These are phyloP conservation scores for Tetrax tetrax DNA, from an alignment of 2,113 vertebrate species.

Conservation along the genomic window DNA sequence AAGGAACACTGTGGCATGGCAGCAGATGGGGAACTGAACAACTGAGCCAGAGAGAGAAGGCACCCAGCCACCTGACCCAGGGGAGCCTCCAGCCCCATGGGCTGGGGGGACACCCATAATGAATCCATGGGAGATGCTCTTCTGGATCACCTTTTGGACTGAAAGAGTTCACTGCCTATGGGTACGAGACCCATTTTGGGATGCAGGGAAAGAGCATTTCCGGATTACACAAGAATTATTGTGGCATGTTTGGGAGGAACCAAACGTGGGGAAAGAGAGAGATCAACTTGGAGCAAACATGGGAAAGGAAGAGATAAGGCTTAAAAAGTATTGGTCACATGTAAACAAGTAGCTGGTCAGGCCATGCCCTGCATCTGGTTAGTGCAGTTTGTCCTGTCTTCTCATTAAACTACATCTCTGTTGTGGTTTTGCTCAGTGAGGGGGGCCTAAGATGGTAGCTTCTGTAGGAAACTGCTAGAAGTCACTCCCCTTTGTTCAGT, in stretches of 20 bases:
- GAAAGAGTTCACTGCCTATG: not conserved
- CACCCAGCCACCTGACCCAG: not conserved
- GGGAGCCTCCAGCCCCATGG: not conserved
- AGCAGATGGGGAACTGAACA: not conserved
- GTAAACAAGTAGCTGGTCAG: not conserved
- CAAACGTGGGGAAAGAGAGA: not conserved
- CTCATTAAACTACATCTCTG: not conserved
- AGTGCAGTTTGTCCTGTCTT: not conserved
- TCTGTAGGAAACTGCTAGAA: no score
- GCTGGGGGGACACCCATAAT: not conserved
- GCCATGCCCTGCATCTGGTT: fast-evolving
- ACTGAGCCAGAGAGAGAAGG: fast-evolving
- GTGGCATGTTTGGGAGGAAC: not conserved
- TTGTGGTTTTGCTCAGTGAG: no score
- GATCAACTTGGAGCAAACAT: not conserved
- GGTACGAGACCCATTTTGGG: not conserved
- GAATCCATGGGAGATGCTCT: not conserved
- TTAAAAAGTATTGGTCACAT: not conserved
- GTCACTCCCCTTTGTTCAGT: no score
- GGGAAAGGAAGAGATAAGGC: not conserved
- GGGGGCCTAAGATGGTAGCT: no score
- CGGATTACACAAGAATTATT: not conserved
- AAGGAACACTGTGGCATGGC: not conserved
- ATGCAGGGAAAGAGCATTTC: not conserved
- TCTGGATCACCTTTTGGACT: not conserved